Percentiles rank a stretch among this genome's conserved stretches.
phyloP scores from a whole-genome alignment of 2,113 vertebrate genomes.

The Acrocephalus arundinaceus region DNA sequence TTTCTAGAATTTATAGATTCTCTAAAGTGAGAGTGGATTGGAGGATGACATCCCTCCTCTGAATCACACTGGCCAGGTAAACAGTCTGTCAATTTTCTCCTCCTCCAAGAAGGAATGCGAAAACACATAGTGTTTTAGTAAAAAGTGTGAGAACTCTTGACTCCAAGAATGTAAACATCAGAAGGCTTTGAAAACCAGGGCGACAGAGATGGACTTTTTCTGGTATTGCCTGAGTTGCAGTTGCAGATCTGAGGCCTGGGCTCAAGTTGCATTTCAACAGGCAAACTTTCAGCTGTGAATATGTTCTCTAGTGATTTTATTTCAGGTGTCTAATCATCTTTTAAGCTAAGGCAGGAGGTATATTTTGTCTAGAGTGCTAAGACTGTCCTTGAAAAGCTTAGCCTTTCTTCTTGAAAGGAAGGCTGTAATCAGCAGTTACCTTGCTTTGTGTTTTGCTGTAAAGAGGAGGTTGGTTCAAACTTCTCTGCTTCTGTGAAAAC shows the following conservation, averaged over 20 bases:
- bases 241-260: background rate
- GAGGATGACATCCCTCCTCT: no score
- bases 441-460: background rate
- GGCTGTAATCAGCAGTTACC: background rate
- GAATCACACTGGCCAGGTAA: no score
- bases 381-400: background rate
- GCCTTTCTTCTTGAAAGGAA: background rate
- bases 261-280: background rate
- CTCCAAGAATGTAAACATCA: no score
- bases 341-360: background rate
- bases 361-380: background rate
- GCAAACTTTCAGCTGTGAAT: background rate
- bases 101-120: no score
- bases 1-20: no score
- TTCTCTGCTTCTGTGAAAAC: background rate
- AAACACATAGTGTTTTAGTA: no score
- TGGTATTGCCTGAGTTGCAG: fast-evolving
- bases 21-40: no score
- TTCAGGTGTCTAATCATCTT: background rate
- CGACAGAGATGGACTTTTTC: background rate
- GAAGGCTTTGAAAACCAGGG: no score
- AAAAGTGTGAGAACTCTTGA: no score
- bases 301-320: background rate
- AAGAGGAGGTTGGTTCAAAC: background rate
- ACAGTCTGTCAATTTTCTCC: no score